Percentiles rank a stretch among this genome's conserved stretches.
Evolutionary conservation across 2,888 invertebrate species (phyloP).

Genomic region (Eilema caniola): DNA sequence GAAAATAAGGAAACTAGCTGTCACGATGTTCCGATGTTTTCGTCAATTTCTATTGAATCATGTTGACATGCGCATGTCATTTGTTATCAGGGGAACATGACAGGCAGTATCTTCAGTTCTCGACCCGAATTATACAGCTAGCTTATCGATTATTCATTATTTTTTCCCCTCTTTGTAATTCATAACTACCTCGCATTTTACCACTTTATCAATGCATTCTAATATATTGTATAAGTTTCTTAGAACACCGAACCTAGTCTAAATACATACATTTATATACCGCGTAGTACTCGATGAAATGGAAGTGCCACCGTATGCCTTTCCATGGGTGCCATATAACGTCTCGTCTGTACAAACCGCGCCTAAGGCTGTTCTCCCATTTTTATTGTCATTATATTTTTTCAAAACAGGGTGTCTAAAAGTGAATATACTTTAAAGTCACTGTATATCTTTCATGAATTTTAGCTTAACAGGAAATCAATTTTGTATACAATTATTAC

Average conservation of each 20-base stretch:
- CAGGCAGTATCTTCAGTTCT: slow-evolving; percentile 32
- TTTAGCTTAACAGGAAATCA: too few relatives aligned
- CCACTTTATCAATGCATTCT: not conserved
- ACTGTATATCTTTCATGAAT: too few relatives aligned
- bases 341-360: too few relatives aligned
- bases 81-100: slow-evolving; percentile 49
- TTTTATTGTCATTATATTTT: too few relatives aligned
- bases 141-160: slow-evolving; percentile 34
- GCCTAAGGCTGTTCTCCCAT: not conserved
- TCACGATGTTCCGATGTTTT: slow-evolving; percentile 58
- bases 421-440: too few relatives aligned
- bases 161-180: not conserved
- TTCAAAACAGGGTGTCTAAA: too few relatives aligned
- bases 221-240: slow-evolving; percentile 1
- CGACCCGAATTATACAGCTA: slow-evolving; percentile 25
- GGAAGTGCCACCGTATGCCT: too few relatives aligned
- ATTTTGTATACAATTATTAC: not conserved
- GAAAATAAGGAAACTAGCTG: slow-evolving; percentile 43
- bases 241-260: not conserved
- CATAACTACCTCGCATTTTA: not conserved
- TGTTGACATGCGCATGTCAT: slow-evolving; percentile 33
- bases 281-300: not conserved
- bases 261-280: not conserved
- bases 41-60: slow-evolving; percentile 38
- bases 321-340: too few relatives aligned